Base-by-base conservation (phyloP, 2,888 invertebrate genomes). In the Caenorhabditis plicata region DNA sequence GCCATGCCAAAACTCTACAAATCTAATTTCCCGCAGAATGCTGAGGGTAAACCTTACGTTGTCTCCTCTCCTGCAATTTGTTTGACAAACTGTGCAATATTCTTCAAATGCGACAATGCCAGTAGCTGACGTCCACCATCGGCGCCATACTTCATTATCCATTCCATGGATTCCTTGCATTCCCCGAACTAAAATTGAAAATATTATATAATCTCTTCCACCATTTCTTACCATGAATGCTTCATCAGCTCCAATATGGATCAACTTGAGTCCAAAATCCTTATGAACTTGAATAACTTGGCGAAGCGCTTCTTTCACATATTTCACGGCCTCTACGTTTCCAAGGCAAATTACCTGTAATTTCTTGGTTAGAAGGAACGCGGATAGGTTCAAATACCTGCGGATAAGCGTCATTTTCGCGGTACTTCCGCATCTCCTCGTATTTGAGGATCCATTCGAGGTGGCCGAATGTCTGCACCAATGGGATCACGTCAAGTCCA, bases 391-490 rank as follows among this genome's bases (percentile, higher is more conserved):
- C n/a, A n/a, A n/a, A n/a, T n/a, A n/a, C n/a, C 64, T 74, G 70
- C 84, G 84, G 83, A 74, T 86, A 87, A 20, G 82, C 80, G 0
- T 82, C 81, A 0, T 86, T 84, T 82, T 91, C 90, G 64, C 90
- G 83, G 44, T 89, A 83, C 49, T 87, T 85, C 50, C 85, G 83
- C 76, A 87, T 89, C 49, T 87, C 84, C 26, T 86, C 81, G 22
- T 88, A 83, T 78, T 91, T 91, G 41, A 91, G 83, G 0, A 88
- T 85, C 83, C 88, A 89, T 81, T 91, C 90, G 83, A 91, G 83
- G 80, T 91, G 91, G 0, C 90, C 91, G 81, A 90, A 90, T 0
- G 90, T 89, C 83, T 90, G 91, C n/a, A 91, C 83, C 44, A 91
- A 82, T 0, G 91, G 91, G 70, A 91, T 89, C 0, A 89, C 87